Base-by-base conservation (phyloP, 30 jellyfish, hydroid and myxozoan species). In the Rhopilema esculentum region DNA sequence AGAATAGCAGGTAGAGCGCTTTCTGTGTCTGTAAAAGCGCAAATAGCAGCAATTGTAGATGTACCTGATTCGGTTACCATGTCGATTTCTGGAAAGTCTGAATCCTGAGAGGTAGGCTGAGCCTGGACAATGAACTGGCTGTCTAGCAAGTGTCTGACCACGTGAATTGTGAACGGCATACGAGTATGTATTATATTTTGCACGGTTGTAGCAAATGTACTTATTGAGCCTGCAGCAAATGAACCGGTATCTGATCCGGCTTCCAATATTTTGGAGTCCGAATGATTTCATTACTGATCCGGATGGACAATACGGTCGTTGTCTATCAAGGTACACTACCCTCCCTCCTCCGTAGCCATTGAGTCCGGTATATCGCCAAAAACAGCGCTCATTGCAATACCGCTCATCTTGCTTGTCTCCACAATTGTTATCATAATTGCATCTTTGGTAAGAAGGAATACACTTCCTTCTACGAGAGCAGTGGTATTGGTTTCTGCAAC, bases 391-490 rank as follows among this genome's bases (percentile, higher is more conserved):
- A 16, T 62, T 65, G 52, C 89, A 80, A 27, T 0, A 4, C 17
- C 50, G 51, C 28, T 84, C 93, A 28, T 84, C 93, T 7, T 49
- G 83, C 22, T 72, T 50, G 32, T 84, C 93, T 6, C 93, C 88
- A 78, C 88, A 78, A 1, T 30, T 33, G 28, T n/a, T n/a, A n/a
- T n/a, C n/a, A n/a, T n/a, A n/a, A n/a, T n/a, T n/a, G n/a, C n/a
- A n/a, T n/a, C n/a, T n/a, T n/a, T n/a, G n/a, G n/a, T n/a, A n/a
- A n/a, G n/a, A n/a, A n/a, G n/a, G n/a, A n/a, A n/a, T n/a, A n/a
- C n/a, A n/a, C n/a, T n/a, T n/a, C n/a, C n/a, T n/a, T n/a, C n/a
- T n/a, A n/a, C n/a, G n/a, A n/a, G n/a, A n/a, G n/a, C n/a, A n/a
- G n/a, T n/a, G n/a, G n/a, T n/a, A n/a, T n/a, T n/a, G n/a, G n/a